Conservation (phyloP, 2,113 vertebrate genomes). For the Nesogale talazaci region DNA sequence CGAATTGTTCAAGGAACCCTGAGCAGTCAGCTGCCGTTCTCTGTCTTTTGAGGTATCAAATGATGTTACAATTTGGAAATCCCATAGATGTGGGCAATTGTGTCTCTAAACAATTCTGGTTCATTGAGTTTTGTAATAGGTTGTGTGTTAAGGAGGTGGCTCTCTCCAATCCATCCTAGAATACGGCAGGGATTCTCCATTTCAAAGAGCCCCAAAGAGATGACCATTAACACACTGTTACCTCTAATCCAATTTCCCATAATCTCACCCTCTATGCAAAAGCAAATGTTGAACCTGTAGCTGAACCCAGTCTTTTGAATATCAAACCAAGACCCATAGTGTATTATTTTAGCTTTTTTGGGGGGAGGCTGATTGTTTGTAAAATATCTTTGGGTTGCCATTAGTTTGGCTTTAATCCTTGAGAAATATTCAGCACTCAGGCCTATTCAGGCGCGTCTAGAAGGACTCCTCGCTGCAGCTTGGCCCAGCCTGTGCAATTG, state of each 20-base stretch:
- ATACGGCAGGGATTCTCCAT: slow-evolving; percentile 83
- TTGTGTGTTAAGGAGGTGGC: slow-evolving; percentile 50
- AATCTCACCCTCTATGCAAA: slow-evolving; percentile 85
- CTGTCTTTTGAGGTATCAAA: slow-evolving; percentile 80
- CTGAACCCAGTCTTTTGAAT: slow-evolving; percentile 81
- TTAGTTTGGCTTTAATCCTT: slow-evolving; percentile 88
- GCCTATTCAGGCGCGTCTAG: slow-evolving; percentile 79
- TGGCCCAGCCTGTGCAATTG: slow-evolving; percentile 65
- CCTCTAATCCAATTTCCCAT: slow-evolving; percentile 88
- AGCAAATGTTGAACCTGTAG: slow-evolving; percentile 84
- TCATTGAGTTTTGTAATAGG: slow-evolving; percentile 72
- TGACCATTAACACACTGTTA: slow-evolving; percentile 85
- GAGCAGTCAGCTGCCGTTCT: slow-evolving; percentile 83
- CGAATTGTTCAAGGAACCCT: slow-evolving; percentile 81
- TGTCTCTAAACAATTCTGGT: slow-evolving; percentile 67
- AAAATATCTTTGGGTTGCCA: slow-evolving; percentile 88
- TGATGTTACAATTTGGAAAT: slow-evolving; percentile 80
- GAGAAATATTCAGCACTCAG: slow-evolving; percentile 85
- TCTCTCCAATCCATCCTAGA: slow-evolving; percentile 76
- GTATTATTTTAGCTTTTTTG: slow-evolving; percentile 84
- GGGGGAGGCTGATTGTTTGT: slow-evolving; percentile 72
- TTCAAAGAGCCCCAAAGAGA: slow-evolving; percentile 86
- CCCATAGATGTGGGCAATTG: slow-evolving; percentile 66
- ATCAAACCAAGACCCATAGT: slow-evolving; percentile 79
- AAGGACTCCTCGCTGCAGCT: slow-evolving; percentile 79